These are phyloP conservation scores for Ernsta delagoae DNA, from an alignment of 2,888 invertebrate species.

Conservation along the genomic window DNA sequence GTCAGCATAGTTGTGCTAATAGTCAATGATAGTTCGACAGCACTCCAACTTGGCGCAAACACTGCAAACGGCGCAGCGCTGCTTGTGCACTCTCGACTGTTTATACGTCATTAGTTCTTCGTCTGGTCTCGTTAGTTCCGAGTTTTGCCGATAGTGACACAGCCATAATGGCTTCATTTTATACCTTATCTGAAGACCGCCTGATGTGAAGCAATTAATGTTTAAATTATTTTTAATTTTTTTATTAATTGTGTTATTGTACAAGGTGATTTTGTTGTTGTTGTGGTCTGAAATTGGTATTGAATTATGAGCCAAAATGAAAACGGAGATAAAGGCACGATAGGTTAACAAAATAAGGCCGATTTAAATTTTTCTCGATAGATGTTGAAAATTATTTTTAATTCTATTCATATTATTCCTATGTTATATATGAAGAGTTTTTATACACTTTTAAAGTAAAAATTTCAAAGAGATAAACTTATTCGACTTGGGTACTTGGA, in stretches of 20 bases:
- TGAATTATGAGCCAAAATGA: not conserved
- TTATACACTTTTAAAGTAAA: no score
- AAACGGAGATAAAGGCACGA: not conserved
- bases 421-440: no score
- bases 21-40: not conserved
- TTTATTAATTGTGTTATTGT: no score
- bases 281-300: not conserved
- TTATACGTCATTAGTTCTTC: conserved; percentile 9
- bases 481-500: no score
- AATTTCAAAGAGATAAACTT: no score
- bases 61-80: not conserved
- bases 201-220: no score
- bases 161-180: not conserved
- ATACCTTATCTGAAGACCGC: not conserved
- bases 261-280: no score
- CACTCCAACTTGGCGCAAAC: not conserved
- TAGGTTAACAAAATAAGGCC: no score
- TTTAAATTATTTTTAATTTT: no score
- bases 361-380: not conserved
- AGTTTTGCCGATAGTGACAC: not conserved
- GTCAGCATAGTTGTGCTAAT: conserved; percentile 1
- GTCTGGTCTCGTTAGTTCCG: not conserved
- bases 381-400: not conserved
- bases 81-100: not conserved
- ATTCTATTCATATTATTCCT: no score